Evolutionary conservation across 2,113 vertebrate genomes (phyloP).

Genomic region (Ictalurus punctatus): DNA sequence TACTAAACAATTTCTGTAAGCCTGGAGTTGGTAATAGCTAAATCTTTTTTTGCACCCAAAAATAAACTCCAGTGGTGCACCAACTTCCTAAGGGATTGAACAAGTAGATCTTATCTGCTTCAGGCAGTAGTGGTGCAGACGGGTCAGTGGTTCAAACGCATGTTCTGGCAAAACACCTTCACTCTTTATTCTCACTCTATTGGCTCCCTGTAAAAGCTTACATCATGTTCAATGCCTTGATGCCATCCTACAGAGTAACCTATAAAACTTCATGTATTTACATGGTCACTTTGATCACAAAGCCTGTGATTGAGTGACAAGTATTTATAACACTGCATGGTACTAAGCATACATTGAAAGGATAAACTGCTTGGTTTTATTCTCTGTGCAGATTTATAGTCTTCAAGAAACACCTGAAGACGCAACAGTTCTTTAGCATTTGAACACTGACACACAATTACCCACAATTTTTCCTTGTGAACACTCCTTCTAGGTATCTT

Average conservation of each 20-base stretch:
- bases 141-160: not conserved
- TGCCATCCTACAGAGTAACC: not conserved
- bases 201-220: not conserved
- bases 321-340: not conserved
- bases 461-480: not conserved
- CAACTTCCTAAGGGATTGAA: not conserved
- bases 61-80: not conserved
- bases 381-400: not conserved
- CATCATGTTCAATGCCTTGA: not conserved
- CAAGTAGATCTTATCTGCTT: not conserved
- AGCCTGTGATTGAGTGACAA: not conserved
- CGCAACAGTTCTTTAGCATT: not conserved
- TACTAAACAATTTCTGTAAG: not conserved
- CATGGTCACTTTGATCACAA: not conserved
- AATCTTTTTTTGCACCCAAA: not conserved
- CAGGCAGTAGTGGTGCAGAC: too few relatives aligned
- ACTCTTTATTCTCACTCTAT: not conserved
- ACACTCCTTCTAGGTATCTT: not conserved
- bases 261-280: not conserved
- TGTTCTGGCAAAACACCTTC: not conserved
- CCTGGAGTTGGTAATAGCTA: not conserved
- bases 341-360: not conserved
- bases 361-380: not conserved
- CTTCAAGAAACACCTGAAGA: not conserved
- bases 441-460: not conserved